Conservation (phyloP, 2,888 invertebrate species). For the Toxonevra muliebris region DNA sequence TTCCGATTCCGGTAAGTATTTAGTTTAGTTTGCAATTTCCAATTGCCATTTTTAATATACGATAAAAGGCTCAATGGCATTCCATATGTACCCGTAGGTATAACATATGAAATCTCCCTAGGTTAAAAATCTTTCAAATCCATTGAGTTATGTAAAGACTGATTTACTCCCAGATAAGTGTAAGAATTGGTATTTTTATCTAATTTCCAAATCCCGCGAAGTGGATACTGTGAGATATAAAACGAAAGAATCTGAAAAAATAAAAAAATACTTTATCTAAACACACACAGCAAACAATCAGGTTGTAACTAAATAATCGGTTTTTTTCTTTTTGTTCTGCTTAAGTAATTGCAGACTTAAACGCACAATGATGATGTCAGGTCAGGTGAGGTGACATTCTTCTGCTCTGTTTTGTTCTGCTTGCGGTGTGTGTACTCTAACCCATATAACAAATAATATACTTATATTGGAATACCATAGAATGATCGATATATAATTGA, state of each 20-base stretch:
- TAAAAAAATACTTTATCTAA: too few species aligned
- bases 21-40: neutral
- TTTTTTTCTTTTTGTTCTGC: conserved; percentile 64
- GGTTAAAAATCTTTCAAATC: too few species aligned
- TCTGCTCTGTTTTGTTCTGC: conserved; percentile 17
- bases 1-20: conserved; percentile 59
- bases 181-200: too few species aligned
- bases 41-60: too few species aligned
- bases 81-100: too few species aligned
- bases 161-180: too few species aligned
- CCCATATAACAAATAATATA: neutral
- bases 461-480: neutral
- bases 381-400: conserved; percentile 29
- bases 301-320: conserved; percentile 63
- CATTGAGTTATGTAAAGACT: too few species aligned
- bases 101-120: too few species aligned
- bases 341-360: conserved; percentile 65
- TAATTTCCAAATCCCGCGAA: too few species aligned
- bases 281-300: neutral
- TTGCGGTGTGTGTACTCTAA: conserved; percentile 18
- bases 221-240: too few species aligned
- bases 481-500: neutral
- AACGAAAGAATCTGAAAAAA: too few species aligned
- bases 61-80: too few species aligned
- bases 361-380: conserved; percentile 61